Conservation (phyloP, 1,140 invertebrate genomes). For the Laodelphax striatellus region DNA sequence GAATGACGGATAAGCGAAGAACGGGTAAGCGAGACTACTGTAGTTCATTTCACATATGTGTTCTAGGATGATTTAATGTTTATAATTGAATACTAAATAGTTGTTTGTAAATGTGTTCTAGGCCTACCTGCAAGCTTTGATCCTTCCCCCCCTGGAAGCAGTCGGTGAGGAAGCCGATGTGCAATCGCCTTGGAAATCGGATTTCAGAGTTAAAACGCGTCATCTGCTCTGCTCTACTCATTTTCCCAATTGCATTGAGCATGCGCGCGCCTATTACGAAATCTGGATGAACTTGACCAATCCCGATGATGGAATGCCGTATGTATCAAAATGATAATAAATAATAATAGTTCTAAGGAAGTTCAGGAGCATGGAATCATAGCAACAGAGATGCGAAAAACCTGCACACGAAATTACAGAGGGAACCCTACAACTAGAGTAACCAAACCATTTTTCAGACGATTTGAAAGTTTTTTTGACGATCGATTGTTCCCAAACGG, state of each 20-base stretch:
- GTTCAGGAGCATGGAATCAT: no score
- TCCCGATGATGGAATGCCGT: conserved; percentile 62
- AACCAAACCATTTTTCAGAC: no score
- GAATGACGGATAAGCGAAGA: no score
- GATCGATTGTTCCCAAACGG: no score
- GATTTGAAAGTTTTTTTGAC: no score
- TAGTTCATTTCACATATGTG: neutral
- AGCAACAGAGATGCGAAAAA: no score
- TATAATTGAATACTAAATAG: no score
- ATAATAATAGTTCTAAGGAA: neutral
- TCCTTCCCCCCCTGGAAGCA: conserved; percentile 21
- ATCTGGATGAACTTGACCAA: conserved; percentile 53
- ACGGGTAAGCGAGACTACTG: no score
- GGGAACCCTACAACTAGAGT: no score
- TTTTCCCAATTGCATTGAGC: conserved; percentile 54
- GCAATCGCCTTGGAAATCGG: conserved; percentile 21
- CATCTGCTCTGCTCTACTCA: conserved; percentile 49
- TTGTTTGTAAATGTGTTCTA: conserved; percentile 27
- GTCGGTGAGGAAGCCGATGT: conserved; percentile 22
- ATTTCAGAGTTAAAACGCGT: conserved; percentile 27
- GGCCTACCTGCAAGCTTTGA: conserved; percentile 37
- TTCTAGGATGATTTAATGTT: no score
- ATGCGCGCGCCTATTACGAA: conserved; percentile 48
- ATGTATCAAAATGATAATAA: no score
- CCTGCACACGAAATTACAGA: no score